Conservation (phyloP, 2,113 vertebrate genomes). For the Parus major region DNA sequence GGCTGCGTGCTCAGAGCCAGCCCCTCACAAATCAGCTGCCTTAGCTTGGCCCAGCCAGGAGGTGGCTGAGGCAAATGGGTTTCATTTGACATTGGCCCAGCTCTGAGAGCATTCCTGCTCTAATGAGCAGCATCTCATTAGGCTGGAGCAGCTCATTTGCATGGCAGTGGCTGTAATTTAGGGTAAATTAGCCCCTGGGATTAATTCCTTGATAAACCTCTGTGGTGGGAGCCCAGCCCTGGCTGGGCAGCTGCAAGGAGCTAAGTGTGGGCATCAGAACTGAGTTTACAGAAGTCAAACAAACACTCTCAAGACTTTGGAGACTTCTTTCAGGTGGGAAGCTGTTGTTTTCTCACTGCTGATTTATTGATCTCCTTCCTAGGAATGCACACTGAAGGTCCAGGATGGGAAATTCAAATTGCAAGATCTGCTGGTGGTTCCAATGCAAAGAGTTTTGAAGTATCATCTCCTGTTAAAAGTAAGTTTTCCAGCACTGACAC, state of each 20-base stretch:
- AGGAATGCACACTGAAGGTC: conserved; percentile 96
- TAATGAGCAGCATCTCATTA: neutral
- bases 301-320: rapidly evolving
- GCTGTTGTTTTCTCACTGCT: neutral
- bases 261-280: neutral
- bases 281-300: neutral
- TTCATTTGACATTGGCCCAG: neutral
- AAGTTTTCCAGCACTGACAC: neutral
- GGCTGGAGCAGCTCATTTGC: neutral
- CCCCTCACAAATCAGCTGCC: neutral
- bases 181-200: neutral
- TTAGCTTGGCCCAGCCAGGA: neutral
- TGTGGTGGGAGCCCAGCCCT: neutral
- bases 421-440: conserved; percentile 95
- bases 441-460: conserved; percentile 97
- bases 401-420: conserved; percentile 97
- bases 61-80: neutral
- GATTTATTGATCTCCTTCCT: neutral
- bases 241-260: neutral
- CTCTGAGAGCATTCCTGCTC: neutral
- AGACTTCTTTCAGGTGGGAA: neutral
- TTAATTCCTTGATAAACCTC: neutral
- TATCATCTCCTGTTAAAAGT: conserved; percentile 97
- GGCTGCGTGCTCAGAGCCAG: neutral
- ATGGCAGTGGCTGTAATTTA: neutral